These are phyloP conservation scores for Otus sunia DNA, from an alignment of 2,113 vertebrate genomes.

Conservation along the genomic window DNA sequence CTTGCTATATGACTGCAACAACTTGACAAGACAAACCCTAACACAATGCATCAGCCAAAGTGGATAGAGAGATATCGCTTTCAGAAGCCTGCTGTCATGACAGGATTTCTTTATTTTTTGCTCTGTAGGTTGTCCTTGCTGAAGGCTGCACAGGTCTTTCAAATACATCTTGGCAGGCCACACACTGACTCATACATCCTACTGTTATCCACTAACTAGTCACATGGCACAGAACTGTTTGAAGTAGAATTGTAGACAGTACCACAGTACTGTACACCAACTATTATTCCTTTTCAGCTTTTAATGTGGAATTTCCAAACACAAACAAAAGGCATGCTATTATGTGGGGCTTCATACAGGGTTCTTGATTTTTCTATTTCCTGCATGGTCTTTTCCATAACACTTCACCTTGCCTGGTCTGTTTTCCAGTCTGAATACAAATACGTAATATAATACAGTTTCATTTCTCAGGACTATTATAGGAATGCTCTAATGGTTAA, in stretches of 20 bases:
- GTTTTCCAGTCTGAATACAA: background rate
- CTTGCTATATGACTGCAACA: background rate
- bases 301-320: background rate
- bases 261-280: background rate
- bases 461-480: background rate
- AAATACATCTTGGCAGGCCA: background rate
- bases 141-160: background rate
- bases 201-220: background rate
- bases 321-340: background rate
- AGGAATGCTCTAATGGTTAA: background rate
- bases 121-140: background rate
- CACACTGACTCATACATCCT: background rate
- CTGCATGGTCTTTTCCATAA: background rate
- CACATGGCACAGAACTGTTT: background rate
- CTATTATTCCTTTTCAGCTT: background rate
- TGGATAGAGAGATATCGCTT: background rate
- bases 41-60: background rate
- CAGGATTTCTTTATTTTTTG: background rate
- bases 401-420: background rate
- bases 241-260: background rate
- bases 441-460: background rate
- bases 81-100: background rate
- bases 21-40: conserved; percentile 1
- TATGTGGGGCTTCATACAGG: background rate
- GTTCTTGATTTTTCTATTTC: background rate